Conservation (phyloP, 2,888 invertebrate species). For the Cephus pygmeus region DNA sequence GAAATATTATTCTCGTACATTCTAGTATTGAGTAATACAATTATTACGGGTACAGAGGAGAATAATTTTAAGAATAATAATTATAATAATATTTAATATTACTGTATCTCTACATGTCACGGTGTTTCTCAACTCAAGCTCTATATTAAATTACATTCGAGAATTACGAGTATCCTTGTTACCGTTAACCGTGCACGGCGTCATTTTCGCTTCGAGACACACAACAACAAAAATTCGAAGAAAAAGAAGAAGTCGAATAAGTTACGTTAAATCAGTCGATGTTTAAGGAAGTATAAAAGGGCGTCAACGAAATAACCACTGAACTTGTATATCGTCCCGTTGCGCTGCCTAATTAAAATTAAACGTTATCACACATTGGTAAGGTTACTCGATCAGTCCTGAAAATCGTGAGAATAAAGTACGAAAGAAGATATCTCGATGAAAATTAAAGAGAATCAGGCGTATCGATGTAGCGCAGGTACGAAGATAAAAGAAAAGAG, state of each 20-base stretch:
- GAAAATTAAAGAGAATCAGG: neutral
- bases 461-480: neutral
- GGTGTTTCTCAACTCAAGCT: constrained; percentile 49
- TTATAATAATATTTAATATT: constrained; percentile 37
- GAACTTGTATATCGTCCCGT: neutral
- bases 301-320: neutral
- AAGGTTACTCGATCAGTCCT: neutral
- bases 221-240: neutral
- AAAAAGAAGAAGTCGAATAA: neutral
- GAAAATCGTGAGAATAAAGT: neutral
- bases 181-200: neutral
- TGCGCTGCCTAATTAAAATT: neutral
- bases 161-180: neutral
- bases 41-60: constrained; percentile 51
- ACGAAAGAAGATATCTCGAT: neutral
- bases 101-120: constrained; percentile 38
- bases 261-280: neutral
- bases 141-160: neutral
- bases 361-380: neutral
- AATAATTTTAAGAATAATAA: constrained; percentile 53
- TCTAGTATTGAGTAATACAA: constrained; percentile 47
- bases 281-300: neutral
- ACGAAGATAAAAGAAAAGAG: neutral
- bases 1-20: constrained; percentile 43
- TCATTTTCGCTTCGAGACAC: neutral